These are phyloP conservation scores for Linyphia triangularis DNA, from an alignment of 2,888 invertebrate species.

Conservation along the genomic window DNA sequence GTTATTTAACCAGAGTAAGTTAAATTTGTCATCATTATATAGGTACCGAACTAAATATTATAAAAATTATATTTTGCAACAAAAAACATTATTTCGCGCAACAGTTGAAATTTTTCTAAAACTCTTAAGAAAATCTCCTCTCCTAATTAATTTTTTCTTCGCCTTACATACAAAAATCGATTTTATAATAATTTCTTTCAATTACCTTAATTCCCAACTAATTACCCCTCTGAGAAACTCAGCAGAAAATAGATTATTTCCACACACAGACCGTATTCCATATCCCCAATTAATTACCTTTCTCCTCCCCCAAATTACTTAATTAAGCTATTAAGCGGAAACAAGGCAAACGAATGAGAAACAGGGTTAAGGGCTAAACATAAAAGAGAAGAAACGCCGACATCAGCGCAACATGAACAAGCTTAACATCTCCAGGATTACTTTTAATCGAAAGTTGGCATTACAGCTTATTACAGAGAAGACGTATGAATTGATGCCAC, in stretches of 20 bases:
- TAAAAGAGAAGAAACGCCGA: constrained; percentile 9
- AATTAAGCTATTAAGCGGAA: constrained; percentile 25
- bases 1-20: no score
- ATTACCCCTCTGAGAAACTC: constrained; percentile 6
- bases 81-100: no score
- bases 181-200: constrained; percentile 23
- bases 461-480: constrained; percentile 26
- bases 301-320: constrained; percentile 2
- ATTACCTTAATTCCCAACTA: constrained; percentile 6
- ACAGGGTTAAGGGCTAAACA: not conserved
- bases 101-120: no score
- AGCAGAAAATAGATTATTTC: not conserved
- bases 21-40: no score
- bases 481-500: not conserved
- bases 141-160: no score
- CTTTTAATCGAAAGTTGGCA: constrained; percentile 28
- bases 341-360: constrained; percentile 6
- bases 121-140: no score
- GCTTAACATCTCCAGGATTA: constrained; percentile 8
- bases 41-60: no score
- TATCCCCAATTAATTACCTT: constrained; percentile 29
- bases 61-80: no score
- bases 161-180: constrained; percentile 11
- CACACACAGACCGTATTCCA: not conserved
- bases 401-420: not conserved